Conservation (phyloP, 2,888 invertebrate species). For the Galerucella calmariensis region DNA sequence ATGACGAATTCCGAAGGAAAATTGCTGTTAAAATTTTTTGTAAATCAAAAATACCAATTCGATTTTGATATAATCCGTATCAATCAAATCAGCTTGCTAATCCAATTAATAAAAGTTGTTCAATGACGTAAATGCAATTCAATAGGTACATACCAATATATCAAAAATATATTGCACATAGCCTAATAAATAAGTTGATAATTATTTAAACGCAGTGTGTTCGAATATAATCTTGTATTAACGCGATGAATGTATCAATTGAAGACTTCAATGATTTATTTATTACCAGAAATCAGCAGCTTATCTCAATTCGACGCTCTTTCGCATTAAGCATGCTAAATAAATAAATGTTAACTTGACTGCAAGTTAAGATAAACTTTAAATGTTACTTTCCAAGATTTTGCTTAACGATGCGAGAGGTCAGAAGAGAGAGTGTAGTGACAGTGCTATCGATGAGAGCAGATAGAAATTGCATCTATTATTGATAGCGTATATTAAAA, state of each 20-base stretch:
- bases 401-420: conserved; percentile 32
- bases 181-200: conserved; percentile 1
- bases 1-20: no score
- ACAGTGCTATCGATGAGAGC: neutral
- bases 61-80: no score
- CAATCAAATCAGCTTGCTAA: no score
- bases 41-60: no score
- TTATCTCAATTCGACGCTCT: conserved; percentile 50
- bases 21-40: no score
- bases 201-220: conserved; percentile 6
- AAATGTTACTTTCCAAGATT: conserved; percentile 54
- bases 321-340: conserved; percentile 46
- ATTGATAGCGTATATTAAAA: neutral
- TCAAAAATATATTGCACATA: neutral
- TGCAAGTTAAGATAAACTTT: conserved; percentile 57
- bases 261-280: conserved; percentile 42
- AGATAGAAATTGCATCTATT: neutral
- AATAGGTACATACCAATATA: no score
- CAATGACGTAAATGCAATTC: no score
- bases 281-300: conserved; percentile 35
- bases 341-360: conserved; percentile 53
- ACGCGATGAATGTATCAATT: conserved; percentile 44
- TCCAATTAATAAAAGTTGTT: no score
- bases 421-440: neutral
- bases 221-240: conserved; percentile 31